These are phyloP conservation scores for Cistogaster globosa DNA, from an alignment of 2,888 invertebrate genomes.

Conservation along the genomic window DNA sequence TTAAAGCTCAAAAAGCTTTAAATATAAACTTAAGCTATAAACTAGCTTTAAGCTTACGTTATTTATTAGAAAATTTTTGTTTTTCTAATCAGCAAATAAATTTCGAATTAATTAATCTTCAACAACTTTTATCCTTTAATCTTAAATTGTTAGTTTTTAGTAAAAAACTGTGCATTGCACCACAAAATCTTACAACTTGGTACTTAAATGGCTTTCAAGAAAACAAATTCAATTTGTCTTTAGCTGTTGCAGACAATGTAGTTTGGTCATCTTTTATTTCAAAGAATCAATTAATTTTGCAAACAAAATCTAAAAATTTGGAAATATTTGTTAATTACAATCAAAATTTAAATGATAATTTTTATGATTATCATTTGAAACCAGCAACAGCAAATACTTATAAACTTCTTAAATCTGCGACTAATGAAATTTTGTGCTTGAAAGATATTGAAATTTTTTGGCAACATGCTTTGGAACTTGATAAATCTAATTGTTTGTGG, in stretches of 20 bases:
- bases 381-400: conserved; percentile 18
- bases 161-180: conserved; percentile 69
- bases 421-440: conserved; percentile 55
- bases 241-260: conserved; percentile 13
- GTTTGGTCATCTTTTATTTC: conserved; percentile 28
- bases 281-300: conserved; percentile 53
- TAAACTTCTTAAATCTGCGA: conserved; percentile 36
- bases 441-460: conserved; percentile 33
- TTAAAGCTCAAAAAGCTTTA: conserved; percentile 63
- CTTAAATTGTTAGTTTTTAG: conserved; percentile 70
- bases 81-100: conserved; percentile 3
- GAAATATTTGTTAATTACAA: conserved; percentile 56
- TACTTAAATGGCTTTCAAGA: conserved; percentile 29
- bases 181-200: not conserved
- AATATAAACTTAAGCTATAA: conserved; percentile 61
- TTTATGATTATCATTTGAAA: conserved; percentile 51
- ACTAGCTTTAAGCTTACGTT: conserved; percentile 73
- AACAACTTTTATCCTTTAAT: conserved; percentile 72
- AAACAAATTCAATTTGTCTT: conserved; percentile 15
- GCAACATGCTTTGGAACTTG: conserved; percentile 13
- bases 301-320: conserved; percentile 20
- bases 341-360: conserved; percentile 45
- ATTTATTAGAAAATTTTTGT: conserved; percentile 22
- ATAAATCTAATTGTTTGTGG: conserved; percentile 56
- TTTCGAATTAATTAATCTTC: conserved; percentile 74